These are phyloP conservation scores for Xestia sexstrigata DNA, from an alignment of 2,888 invertebrate genomes.

Conservation along the genomic window DNA sequence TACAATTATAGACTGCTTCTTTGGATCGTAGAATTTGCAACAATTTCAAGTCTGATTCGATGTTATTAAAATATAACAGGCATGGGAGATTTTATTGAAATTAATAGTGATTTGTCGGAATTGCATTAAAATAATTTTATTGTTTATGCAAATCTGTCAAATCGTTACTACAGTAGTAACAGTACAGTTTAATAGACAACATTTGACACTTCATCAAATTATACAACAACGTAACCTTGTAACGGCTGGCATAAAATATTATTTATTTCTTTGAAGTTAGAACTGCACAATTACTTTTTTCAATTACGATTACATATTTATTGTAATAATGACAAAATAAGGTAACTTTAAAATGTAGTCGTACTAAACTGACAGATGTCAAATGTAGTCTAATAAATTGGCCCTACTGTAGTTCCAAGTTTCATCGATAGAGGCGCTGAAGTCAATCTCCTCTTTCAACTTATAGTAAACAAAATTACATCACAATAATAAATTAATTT, in stretches of 20 bases:
- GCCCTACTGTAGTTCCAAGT: background rate
- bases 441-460: background rate
- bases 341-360: too few relatives aligned
- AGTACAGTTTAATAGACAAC: too few relatives aligned
- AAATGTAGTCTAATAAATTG: too few relatives aligned
- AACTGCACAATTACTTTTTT: too few relatives aligned
- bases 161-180: background rate
- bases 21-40: background rate
- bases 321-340: too few relatives aligned
- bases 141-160: background rate
- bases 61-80: background rate
- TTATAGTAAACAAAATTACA: slow-evolving; percentile 13
- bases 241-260: too few relatives aligned
- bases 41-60: background rate
- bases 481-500: slow-evolving; percentile 10
- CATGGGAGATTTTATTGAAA: background rate
- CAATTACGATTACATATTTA: too few relatives aligned
- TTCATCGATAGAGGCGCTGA: slow-evolving; percentile 13
- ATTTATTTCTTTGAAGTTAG: too few relatives aligned
- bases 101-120: background rate
- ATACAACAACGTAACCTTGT: too few relatives aligned
- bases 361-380: too few relatives aligned
- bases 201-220: too few relatives aligned
- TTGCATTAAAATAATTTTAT: background rate
- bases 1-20: background rate